phyloP scores from a whole-genome alignment of 2,888 invertebrate species.

The Strigamia maritima region DNA sequence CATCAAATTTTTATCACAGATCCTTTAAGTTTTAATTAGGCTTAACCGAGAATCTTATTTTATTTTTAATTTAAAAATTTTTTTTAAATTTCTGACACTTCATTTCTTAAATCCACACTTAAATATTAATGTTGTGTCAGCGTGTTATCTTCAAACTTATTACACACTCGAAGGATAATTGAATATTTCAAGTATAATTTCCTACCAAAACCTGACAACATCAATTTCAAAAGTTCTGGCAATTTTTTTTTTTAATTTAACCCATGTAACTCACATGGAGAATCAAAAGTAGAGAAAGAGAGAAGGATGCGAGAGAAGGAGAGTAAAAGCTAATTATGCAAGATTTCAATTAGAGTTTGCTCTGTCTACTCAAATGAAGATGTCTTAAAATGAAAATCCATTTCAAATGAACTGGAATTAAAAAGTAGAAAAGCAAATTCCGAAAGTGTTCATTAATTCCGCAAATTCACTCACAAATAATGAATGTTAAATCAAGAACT shows the following conservation, averaged over 20 bases:
- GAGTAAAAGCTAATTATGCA: constrained; percentile 22
- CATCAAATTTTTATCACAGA: neutral
- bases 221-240: constrained; percentile 7
- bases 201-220: constrained; percentile 22
- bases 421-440: constrained; percentile 28
- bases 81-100: neutral
- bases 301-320: neutral
- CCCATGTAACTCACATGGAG: neutral
- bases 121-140: constrained; percentile 28
- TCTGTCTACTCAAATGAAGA: constrained; percentile 21
- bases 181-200: constrained; percentile 23
- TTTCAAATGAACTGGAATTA: constrained; percentile 28
- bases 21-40: neutral
- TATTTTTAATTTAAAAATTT: neutral
- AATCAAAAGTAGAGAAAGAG: neutral
- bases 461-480: constrained; percentile 16
- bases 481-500: constrained; percentile 28
- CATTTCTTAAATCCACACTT: constrained; percentile 25
- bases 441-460: constrained; percentile 27
- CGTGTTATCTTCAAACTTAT: constrained; percentile 22
- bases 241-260: neutral
- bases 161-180: constrained; percentile 8
- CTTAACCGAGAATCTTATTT: neutral
- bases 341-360: constrained; percentile 17
- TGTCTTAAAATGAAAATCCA: constrained; percentile 22